Evolutionary conservation across 2,797 vertebrate genomes (phyloP), one percentile per base, ranked within the genome.

Genomic region (Telmatherina bonti): DNA sequence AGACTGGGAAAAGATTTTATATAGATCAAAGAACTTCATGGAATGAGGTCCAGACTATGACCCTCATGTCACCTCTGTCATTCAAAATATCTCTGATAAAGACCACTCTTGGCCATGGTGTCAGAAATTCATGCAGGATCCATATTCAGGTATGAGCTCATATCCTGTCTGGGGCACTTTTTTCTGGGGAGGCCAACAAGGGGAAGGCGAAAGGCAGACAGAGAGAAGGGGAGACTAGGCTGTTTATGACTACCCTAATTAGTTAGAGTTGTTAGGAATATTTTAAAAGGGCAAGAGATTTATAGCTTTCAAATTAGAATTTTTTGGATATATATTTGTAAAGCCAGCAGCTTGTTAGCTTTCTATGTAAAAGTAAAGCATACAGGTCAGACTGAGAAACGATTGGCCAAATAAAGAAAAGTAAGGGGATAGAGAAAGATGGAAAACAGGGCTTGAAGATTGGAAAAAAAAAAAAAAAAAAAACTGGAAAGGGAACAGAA

Each of bases 101-200:
- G 76, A 84, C 80, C 80, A 70, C 81, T 82, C 47, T 61, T 68
- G 76, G 63, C 55, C 65, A 30, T 66, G 81, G 84, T 27, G 35
- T 86, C 83, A 88, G 74, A 82, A 64, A 85, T 81, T 82, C 66
- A 79, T 61, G 20, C 78, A 61, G 72, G 82, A 82, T 79, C 67
- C 72, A 85, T 83, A 83, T 83, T 87, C 79, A 82, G 82, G 74
- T 78, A 93, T 94, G 92, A 93, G 90, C 89, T 94, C 87, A 94
- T 90, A 90, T 94, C 92, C 93, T 93, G 91, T 92, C 88, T 89
- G 84, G 67, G 79, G 76, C 35, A 81, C 72, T 85, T 85, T 33
- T 88, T 84, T 84, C 81, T 62, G 73, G 73, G 82, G 89, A 89
- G 74, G 76, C 67, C 70, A 38, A 53, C 1, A 3, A 35, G 67